Evolutionary conservation across 2,888 invertebrate genomes (phyloP), one percentile per base, ranked within the genome.

Genomic region (Carabus problematicus): DNA sequence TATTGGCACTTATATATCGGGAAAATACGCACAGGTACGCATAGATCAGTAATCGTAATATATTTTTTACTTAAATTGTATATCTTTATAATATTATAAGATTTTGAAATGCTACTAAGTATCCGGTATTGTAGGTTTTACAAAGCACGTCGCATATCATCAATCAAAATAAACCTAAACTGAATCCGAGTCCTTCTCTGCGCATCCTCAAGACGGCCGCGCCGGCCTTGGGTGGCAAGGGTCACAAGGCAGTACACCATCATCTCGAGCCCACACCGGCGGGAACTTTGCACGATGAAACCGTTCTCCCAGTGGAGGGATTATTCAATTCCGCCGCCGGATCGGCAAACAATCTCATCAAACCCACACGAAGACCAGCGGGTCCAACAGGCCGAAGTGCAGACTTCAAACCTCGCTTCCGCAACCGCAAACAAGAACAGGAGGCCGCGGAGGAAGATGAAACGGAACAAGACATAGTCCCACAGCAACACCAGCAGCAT

Each of bases 1-100:
- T n/a, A 91, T 94, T 75, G 92, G 95, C 29, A 94, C 95, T 3
- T 92, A 90, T 78, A 92, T 94, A 76, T 91, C 91, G 59, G 93
- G 93, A 45, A 94, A 94, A 82, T 94, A 95, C 79, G 94, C 94
- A 2, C 94, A 95, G 82, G 91, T 69, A 62, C 39, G 56, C 14
- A 45, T 11, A 6, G 2, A 6, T 45, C n/a, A n/a, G 9, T 52
- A 52, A 3, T 16, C 9, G 9, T 29, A 4, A 7, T 7, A 7
- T 45, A 45, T 45, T 45, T 12, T 45, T 7, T 7, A 3, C 14
- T 11, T 45, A 2, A n/a, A 42, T 8, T 42, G 9, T 42, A 42
- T 42, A 9, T 42, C 9, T 42, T 42, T 42, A 42, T 42, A 42
- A 42, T 42, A 42, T 9, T n/a, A n/a, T n/a, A n/a, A n/a, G n/a